Evolutionary conservation across 2,797 vertebrate species (phyloP), one percentile per base, ranked within the genome.

Genomic region (Onychomys arenicola): DNA sequence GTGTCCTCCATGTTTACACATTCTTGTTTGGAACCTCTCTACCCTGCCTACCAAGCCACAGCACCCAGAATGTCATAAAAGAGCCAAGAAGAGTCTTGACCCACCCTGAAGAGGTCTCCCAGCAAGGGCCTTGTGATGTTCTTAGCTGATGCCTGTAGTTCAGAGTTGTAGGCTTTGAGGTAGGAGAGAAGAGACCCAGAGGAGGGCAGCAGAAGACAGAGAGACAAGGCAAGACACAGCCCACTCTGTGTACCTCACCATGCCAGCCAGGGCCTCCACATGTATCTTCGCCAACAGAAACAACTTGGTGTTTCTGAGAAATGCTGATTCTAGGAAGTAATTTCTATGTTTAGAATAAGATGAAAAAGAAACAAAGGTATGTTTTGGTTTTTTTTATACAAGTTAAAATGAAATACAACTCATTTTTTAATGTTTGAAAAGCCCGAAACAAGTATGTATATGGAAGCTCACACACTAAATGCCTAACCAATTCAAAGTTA

Each of bases 401-500:
- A 92, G 19, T 86, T 80, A 65, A 27, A 65, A 78, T 55, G 8
- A n/a, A 63, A 55, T 89, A 55, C 0, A 29, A 32, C 46, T 94
- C 89, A 25, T 75, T 89, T 25, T 61, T 86, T 96, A 57, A 92
- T 46, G 67, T 59, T 71, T 59, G 43, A 92, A 89, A 19, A 17
- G 2, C n/a, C 34, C 55, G 19, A 80, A 81, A 87, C 12, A 69
- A 89, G 32, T 61, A 0, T 4, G n/a, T 19, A 90, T 59, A 59
- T 5, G 59, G 57, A 93, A 46, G 13, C 11, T 32, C 37, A 87
- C 6, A 9, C 21, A n/a, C 4, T 80, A 73, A 73, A 73, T 73
- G 37, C 27, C 40, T 67, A 92, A 32, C 52, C 57, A 80, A 17
- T 88, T 83, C 77, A 89, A 93, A 84, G 37, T 71, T 37, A 75